phyloP scores from a whole-genome alignment of 2,113 vertebrate species.

The Gadus macrocephalus region DNA sequence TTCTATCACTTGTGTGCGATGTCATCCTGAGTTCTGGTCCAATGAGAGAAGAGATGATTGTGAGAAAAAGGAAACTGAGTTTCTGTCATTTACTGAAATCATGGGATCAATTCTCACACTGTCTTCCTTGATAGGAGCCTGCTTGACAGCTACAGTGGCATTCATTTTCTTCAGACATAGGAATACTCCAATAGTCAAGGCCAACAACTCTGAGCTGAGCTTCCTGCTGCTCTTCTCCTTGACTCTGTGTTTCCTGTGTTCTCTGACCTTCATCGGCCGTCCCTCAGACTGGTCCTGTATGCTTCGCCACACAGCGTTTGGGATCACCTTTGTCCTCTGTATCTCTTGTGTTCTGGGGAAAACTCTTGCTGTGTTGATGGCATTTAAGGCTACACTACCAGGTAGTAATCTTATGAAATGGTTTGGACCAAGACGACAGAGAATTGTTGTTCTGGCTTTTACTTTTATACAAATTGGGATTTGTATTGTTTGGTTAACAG shows the following conservation, averaged over 20 bases:
- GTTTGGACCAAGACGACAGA: constrained; percentile 70
- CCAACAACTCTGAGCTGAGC: constrained; percentile 73
- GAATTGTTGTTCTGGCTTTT: constrained; percentile 56
- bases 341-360: constrained; percentile 77
- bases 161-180: constrained; percentile 67
- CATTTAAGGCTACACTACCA: constrained; percentile 71
- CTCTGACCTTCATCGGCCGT: constrained; percentile 69
- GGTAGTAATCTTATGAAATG: constrained; percentile 71
- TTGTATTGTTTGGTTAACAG: constrained; percentile 66
- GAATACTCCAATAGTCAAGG: constrained; percentile 70
- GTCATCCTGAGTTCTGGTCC: constrained; percentile 64
- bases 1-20: constrained; percentile 57
- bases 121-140: constrained; percentile 63
- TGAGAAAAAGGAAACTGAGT: constrained; percentile 64
- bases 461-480: constrained; percentile 64
- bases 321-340: constrained; percentile 72
- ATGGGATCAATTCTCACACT: constrained; percentile 57
- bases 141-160: constrained; percentile 56
- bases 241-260: constrained; percentile 70
- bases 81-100: constrained; percentile 60
- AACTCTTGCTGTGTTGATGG: constrained; percentile 73
- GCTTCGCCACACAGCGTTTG: constrained; percentile 70
- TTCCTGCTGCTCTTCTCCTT: constrained; percentile 73
- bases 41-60: constrained; percentile 64
- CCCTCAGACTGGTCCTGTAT: constrained; percentile 71